Base-by-base conservation (phyloP, 1,140 invertebrate species). In the Hyles vespertilio region DNA sequence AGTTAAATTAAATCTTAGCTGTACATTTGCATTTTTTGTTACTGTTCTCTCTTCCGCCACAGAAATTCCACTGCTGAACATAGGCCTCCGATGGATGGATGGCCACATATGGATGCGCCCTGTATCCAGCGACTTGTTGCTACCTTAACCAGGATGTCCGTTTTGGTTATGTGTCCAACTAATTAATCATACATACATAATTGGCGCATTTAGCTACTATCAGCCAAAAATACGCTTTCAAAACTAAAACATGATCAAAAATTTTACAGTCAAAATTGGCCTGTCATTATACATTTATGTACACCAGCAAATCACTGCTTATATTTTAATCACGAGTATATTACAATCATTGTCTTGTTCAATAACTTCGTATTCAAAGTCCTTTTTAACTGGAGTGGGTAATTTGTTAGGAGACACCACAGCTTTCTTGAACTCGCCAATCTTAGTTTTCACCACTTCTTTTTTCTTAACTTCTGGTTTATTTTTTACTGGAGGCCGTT, bases 341-440 rank as follows among this genome's bases (percentile, higher is more conserved):
- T 87, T 87, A 68, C 79, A 87, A 12, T 79, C 84, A 32, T 78
- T 77, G 8, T 84, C 77, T 50, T 74, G 74, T 69, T 87, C 82
- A 46, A 69, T 79, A 0, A 87, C 79, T 72, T 84, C 82, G 63
- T 87, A 87, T 57, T 79, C 56, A 10, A 75, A 58, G 40, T 85
- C 79, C 0, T n/a, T 7, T 33, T 58, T 58, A 1, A 44, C 12
- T 33, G 43, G 58, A 11, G 11, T 45, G 8, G 36, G 36, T 40
- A 5, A 5, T 8, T 40, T 8, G 4, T 40, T 40, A 40, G 36
- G 36, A 40, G 36, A 40, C 36, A 40, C 36, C 36, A 5, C 36
- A 40, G 8, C 4, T 40, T 40, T 67, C 34, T 74, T 83, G 32
- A 74, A 80, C 44, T 79, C 76, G 4, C 79, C 76, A 0, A 81